These are phyloP conservation scores for Eupithecia vulgata DNA, from an alignment of 2,888 invertebrate genomes.

Conservation along the genomic window DNA sequence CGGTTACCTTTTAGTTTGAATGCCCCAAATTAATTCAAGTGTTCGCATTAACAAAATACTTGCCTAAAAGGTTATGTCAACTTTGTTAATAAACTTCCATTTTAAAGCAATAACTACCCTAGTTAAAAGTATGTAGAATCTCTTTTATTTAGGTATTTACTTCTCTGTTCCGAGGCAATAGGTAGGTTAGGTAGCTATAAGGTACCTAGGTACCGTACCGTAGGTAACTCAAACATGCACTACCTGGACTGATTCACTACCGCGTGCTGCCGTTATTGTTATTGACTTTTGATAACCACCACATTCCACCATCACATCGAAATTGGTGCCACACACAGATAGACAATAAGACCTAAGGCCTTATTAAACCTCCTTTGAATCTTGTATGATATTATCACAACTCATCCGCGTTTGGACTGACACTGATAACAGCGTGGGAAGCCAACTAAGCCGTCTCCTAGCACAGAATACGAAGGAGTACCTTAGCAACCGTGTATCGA, in stretches of 20 bases:
- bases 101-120: background rate
- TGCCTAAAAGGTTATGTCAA: background rate
- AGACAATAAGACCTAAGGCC: background rate
- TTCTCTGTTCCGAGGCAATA: background rate
- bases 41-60: slow-evolving; percentile 2
- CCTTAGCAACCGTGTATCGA: slow-evolving; percentile 60
- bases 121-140: background rate
- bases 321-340: background rate
- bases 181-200: too few species aligned
- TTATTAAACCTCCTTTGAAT: background rate
- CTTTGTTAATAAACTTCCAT: background rate
- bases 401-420: background rate
- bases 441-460: background rate
- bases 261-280: background rate
- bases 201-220: too few species aligned
- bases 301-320: background rate
- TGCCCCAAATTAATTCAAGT: slow-evolving; percentile 26
- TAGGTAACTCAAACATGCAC: background rate
- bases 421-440: background rate
- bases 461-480: background rate
- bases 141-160: background rate
- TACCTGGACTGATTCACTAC: background rate
- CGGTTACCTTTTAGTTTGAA: slow-evolving; percentile 32
- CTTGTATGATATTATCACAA: background rate
- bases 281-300: background rate